Evolutionary conservation across 2,113 vertebrate species (phyloP), one percentile per base, ranked within the genome.

Genomic region (Axis porcinus): DNA sequence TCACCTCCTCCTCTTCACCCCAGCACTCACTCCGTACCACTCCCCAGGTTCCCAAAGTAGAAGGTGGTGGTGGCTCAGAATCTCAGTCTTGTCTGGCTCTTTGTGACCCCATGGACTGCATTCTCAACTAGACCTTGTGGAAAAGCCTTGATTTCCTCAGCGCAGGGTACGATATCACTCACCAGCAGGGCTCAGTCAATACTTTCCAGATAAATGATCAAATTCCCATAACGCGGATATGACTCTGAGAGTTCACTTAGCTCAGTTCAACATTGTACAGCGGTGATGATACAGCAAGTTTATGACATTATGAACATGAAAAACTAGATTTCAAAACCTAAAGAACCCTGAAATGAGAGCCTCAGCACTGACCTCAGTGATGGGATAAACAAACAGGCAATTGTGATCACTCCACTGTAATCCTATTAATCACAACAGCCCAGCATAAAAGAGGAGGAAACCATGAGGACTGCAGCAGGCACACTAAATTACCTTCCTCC

Each of bases 381-480:
- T 15, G 76, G 52, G 13, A 89, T 81, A 93, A 78, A 70, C 79
- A 95, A 14, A 94, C 0, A 78, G 88, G 91, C 67, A 67, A 47
- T 88, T 88, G 23, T 33, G 78, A 67, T 62, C 58, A 47, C 76
- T 40, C 85, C 33, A 33, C 0, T 16, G 16, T 62, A 76, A 93
- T 83, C 36, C 81, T 70, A 91, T 96, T 95, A 78, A 98, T 95
- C 94, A 96, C 55, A 36, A 45, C 2, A 0, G 58, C 17, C 87
- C 19, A 36, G 81, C 95, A 81, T 64, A 47, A 54, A 93, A 93
- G 0, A 74, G 67, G 40, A 95, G 45, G 30, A 27, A n/a, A 45
- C 36, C 86, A 54, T 10, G 86, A 50, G 45, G 54, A 16, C 47
- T n/a, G 89, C 27, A 54, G 89, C 54, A 91, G 62, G n/a, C 10